phyloP scores from a whole-genome alignment of 2,888 invertebrate genomes.

The Xylophagus ater region DNA sequence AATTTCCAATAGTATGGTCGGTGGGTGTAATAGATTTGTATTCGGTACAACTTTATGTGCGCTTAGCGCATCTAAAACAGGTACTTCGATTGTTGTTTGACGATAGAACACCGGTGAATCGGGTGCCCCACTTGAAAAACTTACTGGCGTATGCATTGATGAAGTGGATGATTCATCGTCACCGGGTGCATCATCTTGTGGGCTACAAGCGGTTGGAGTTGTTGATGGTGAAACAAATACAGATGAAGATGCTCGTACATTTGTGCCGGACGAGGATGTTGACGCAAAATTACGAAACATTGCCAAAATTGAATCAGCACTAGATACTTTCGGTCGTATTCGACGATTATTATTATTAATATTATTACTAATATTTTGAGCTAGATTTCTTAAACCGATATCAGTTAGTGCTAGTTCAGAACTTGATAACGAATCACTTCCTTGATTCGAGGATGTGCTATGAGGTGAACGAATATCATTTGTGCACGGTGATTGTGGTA shows the following conservation, averaged over 20 bases:
- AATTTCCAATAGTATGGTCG: slow-evolving; percentile 65
- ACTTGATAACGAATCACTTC: slow-evolving; percentile 65
- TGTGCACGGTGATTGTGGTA: slow-evolving; percentile 53
- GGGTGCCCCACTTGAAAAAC: slow-evolving; percentile 45
- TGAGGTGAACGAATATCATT: slow-evolving; percentile 51
- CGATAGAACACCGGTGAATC: slow-evolving; percentile 51
- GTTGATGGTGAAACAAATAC: slow-evolving; percentile 55
- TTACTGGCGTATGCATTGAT: slow-evolving; percentile 50
- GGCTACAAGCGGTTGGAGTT: slow-evolving; percentile 62
- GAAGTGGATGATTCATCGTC: slow-evolving; percentile 63
- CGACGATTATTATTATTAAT: slow-evolving; percentile 24
- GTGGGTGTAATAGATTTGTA: slow-evolving; percentile 56
- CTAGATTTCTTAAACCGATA: slow-evolving; percentile 45
- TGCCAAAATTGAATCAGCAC: slow-evolving; percentile 67
- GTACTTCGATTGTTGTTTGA: slow-evolving; percentile 45
- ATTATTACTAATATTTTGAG: slow-evolving; percentile 33
- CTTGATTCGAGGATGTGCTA: slow-evolving; percentile 64
- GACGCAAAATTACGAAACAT: slow-evolving; percentile 68
- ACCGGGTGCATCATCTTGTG: slow-evolving; percentile 58
- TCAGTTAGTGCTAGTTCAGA: slow-evolving; percentile 54
- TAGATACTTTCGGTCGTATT: slow-evolving; percentile 51
- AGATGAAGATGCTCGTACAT: slow-evolving; percentile 42
- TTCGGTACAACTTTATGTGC: slow-evolving; percentile 48
- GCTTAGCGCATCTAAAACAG: slow-evolving; percentile 56
- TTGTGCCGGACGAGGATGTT: slow-evolving; percentile 43